Conservation (phyloP, 2,113 vertebrate genomes). For the Amphiprion percula region DNA sequence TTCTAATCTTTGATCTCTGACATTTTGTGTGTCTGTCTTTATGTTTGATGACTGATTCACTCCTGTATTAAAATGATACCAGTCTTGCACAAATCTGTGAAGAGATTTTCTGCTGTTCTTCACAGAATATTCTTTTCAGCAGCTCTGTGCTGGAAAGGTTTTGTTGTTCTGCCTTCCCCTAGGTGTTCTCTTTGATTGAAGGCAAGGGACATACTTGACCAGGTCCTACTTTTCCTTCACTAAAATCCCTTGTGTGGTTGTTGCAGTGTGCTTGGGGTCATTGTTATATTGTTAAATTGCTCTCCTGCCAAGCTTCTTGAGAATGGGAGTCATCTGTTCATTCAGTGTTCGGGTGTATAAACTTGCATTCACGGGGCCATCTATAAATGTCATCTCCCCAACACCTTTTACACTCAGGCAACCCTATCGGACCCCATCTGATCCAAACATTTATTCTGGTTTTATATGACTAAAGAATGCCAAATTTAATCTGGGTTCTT, state of each 20-base stretch:
- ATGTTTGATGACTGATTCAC: background rate
- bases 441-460: background rate
- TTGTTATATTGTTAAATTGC: background rate
- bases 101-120: constrained; percentile 12
- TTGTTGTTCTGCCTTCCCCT: background rate
- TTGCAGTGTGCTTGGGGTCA: constrained; percentile 3
- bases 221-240: background rate
- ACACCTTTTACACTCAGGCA: too few relatives aligned
- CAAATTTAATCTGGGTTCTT: too few relatives aligned
- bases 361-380: too few relatives aligned
- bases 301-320: constrained; percentile 10
- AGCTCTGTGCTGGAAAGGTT: constrained; percentile 3
- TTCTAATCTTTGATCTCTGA: too few relatives aligned
- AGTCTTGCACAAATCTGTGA: background rate
- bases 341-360: background rate
- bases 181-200: background rate
- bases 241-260: background rate
- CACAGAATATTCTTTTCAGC: constrained; percentile 15
- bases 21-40: background rate
- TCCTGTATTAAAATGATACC: background rate
- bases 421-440: background rate
- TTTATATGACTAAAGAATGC: background rate
- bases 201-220: background rate
- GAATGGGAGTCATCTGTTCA: background rate
- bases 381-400: too few relatives aligned